These are phyloP conservation scores for Grallaria varia DNA, from an alignment of 2,113 vertebrate genomes.

Conservation along the genomic window DNA sequence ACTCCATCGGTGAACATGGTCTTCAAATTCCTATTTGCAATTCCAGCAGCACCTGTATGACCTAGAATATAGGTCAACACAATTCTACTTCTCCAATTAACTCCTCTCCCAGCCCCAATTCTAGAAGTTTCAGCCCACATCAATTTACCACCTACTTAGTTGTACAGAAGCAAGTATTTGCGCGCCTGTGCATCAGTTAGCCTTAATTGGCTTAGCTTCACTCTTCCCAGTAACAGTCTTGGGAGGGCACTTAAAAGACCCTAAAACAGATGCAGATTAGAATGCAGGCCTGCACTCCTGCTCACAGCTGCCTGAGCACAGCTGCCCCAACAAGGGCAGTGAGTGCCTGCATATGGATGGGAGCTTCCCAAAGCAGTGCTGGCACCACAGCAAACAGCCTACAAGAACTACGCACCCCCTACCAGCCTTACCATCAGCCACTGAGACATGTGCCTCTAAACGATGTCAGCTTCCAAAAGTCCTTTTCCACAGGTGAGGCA, in stretches of 20 bases:
- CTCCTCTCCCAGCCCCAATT: fast-evolving
- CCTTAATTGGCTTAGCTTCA: background rate
- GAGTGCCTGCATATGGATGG: background rate
- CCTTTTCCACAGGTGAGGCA: background rate
- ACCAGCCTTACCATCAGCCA: background rate
- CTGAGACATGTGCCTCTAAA: fast-evolving
- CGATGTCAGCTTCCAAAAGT: background rate
- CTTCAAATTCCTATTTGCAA: background rate
- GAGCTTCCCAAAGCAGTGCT: background rate
- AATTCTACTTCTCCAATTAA: background rate
- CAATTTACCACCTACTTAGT: background rate
- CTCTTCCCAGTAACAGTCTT: background rate
- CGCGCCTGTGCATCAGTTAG: background rate
- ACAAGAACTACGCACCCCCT: background rate
- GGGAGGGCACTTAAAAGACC: background rate
- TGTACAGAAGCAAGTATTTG: background rate
- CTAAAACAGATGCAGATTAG: background rate
- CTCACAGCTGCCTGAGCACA: background rate
- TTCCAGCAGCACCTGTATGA: background rate
- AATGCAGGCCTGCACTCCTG: background rate
- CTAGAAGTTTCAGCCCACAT: background rate
- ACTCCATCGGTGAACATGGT: fast-evolving
- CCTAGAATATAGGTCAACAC: background rate
- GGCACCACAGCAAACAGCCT: background rate
- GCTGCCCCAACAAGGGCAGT: background rate